Evolutionary conservation across 2,113 vertebrate genomes (phyloP), one percentile per base, ranked within the genome.

Genomic region (Athene noctua): DNA sequence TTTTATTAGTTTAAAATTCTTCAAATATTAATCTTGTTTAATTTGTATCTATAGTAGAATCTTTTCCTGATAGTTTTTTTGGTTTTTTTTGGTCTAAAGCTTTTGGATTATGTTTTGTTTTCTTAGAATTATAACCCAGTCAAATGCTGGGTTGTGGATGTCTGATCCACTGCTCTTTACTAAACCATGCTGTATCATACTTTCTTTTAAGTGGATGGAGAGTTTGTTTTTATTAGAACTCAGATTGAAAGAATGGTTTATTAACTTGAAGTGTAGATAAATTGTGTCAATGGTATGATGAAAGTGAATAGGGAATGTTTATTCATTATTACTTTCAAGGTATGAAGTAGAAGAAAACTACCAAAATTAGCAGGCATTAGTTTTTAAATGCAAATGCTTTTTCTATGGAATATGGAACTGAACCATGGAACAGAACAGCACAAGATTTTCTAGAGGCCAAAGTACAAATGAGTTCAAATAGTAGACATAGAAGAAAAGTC

Each of bases 201-300:
- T 34, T 52, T 46, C 34, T 29, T 6, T 57, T 54, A 13, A 32
- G 9, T 27, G 3, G 6, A 62, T 32, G 22, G 18, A 71, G 3
- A 29, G 2, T 19, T 72, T 75, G 6, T 11, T 80, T 84, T 82
- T 21, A 4, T n/a, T 90, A 54, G 11, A 68, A 44, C 29, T 67
- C 26, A 51, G 11, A 58, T 5, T 26, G 32, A 79, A 82, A 90
- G 6, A 82, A 55, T 32, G 7, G 22, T 3, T 81, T 83, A 26
- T 44, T 55, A 34, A 1, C 10, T 38, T 83, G 40, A 70, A 52
- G 10, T 52, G 21, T 17, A 32, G 19, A 44, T 38, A 75, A 84
- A 26, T 11, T 4, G 19, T 25, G 1, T 36, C 17, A 86, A 58
- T 1, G 0, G 6, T 20, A 11, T 68, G 8, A 55, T 61, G 17